Percentiles rank a stretch among this genome's conserved stretches.
Evolutionary conservation across 2,113 vertebrate genomes (phyloP).

Genomic region (Phalacrocorax carbo): DNA sequence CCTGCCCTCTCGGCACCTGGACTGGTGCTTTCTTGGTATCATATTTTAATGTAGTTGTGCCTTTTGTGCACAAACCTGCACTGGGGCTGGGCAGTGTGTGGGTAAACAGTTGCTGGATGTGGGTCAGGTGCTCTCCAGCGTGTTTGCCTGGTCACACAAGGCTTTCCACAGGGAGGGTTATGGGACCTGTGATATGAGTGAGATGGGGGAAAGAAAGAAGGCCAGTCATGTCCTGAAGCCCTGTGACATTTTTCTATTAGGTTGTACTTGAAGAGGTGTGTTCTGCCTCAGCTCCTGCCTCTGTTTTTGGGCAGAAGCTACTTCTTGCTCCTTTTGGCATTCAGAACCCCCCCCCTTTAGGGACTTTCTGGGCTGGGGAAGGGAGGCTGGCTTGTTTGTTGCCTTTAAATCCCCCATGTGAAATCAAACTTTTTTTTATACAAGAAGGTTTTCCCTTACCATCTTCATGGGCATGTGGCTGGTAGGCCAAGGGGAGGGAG

Average conservation of each 20-base stretch:
- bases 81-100: neutral
- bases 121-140: neutral
- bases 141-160: rapidly evolving
- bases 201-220: neutral
- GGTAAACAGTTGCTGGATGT: rapidly evolving
- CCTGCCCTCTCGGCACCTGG: neutral
- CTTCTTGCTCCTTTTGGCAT: neutral
- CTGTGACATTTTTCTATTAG: rapidly evolving
- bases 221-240: neutral
- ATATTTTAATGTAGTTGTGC: neutral
- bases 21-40: neutral
- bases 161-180: rapidly evolving
- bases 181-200: too few species aligned
- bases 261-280: neutral
- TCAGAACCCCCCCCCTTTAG: neutral
- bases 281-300: neutral
- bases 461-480: neutral
- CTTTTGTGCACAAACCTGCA: neutral
- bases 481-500: neutral
- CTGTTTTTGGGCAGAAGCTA: neutral
- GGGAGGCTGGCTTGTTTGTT: rapidly evolving
- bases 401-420: neutral
- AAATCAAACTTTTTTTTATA: neutral
- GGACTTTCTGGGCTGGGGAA: neutral
- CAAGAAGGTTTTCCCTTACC: neutral